Base-by-base conservation (phyloP, 2,888 invertebrate genomes). In the Volucella zonaria region DNA sequence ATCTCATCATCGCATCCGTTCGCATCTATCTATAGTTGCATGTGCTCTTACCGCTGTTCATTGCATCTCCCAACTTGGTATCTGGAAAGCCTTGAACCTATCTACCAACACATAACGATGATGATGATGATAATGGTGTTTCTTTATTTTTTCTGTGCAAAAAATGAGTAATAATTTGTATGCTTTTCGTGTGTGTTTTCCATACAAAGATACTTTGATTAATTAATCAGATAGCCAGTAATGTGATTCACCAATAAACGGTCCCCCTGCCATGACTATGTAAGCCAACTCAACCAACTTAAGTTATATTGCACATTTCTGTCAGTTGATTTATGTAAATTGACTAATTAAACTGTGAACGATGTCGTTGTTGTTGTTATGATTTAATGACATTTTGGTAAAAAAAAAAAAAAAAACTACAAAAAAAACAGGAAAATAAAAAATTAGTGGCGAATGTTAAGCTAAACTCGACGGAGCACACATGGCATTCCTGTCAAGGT, bases 301-400 rank as follows among this genome's bases (percentile, higher is more conserved):
- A 79, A 67, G 68, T 79, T 82, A 79, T 31, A 31, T 74, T 82
- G 74, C 79, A 83, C 70, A 83, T 75, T 79, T 62, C 49, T 31
- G 56, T 71, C 51, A 56, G 75, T 80, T 80, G 75, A 83, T 83
- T 83, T 80, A 83, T 83, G 80, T 71, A 80, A 83, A 83, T 80
- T 83, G 61, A 71, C 70, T 83, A 79, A 71, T 71, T 80, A 76
- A 82, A 77, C 62, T 58, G 18, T 66, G 71, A 31, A 12, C n/a
- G 67, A 15, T 54, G 51, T 15, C 23, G 12, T 15, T 54, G 14
- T 67, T 54, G 42, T 52, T 64, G 15, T 66, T 61, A 51, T 43
- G 47, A 42, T 49, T 43, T n/a, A 23, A 4, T 15, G 9, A 15
- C 3, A 18, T 71, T 70, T 61, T 52, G 56, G 61, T 47, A 43